Evolutionary conservation across 2,797 vertebrate genomes (phyloP).

Genomic region (Myiothlypis coronata): DNA sequence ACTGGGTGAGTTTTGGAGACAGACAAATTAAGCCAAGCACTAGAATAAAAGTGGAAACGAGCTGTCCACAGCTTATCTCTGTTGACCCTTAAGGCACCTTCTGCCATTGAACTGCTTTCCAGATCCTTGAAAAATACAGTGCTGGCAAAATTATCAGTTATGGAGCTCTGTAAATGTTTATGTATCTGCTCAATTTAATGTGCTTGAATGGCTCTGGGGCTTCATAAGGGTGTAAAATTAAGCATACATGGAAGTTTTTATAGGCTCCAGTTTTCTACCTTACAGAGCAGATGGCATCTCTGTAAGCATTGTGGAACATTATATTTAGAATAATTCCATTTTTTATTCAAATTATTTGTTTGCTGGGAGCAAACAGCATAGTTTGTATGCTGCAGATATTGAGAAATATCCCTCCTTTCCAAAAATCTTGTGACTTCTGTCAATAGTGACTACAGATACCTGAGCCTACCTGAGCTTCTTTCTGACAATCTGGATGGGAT

Average conservation of each 20-base stretch:
- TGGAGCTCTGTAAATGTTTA: slow-evolving; percentile 24
- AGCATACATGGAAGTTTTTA: not conserved
- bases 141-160: slow-evolving; percentile 16
- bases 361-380: not conserved
- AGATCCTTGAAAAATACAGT: not conserved
- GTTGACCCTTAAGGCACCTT: slow-evolving; percentile 13
- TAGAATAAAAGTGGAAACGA: slow-evolving; percentile 13
- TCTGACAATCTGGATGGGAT: not conserved
- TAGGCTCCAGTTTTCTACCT: slow-evolving; percentile 18
- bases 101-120: not conserved
- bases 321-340: slow-evolving; percentile 53
- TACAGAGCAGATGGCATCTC: slow-evolving; percentile 36
- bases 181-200: not conserved
- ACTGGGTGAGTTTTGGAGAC: not conserved
- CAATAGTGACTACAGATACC: not conserved
- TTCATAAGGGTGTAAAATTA: slow-evolving; percentile 22
- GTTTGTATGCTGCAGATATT: not conserved
- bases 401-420: not conserved
- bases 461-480: not conserved
- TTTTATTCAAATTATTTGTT: slow-evolving; percentile 39
- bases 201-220: not conserved
- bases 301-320: slow-evolving; percentile 20
- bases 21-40: not conserved
- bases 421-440: not conserved
- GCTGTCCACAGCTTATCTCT: not conserved